Evolutionary conservation across 1,140 invertebrate species (phyloP).

Genomic region (Copidosoma floridanum): DNA sequence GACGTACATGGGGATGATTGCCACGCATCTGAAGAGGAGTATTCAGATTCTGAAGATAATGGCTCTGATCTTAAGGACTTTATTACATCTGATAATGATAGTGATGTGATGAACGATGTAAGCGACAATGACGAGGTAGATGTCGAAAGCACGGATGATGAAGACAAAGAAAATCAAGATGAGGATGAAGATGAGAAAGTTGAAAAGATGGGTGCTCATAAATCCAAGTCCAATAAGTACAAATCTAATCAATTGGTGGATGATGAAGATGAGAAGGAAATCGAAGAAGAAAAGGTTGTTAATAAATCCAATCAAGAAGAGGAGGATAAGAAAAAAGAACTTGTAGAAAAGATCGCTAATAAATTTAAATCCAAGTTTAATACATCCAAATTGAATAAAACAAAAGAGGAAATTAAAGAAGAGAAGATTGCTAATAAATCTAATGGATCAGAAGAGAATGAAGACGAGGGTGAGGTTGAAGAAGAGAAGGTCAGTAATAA

Average conservation of each 20-base stretch:
- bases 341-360: too few relatives aligned
- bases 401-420: conserved; percentile 3
- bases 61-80: conserved; percentile 42
- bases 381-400: neutral
- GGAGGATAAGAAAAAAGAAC: too few relatives aligned
- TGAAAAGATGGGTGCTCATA: neutral
- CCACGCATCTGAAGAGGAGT: conserved; percentile 41
- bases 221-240: neutral
- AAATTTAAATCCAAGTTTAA: too few relatives aligned
- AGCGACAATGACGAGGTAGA: neutral
- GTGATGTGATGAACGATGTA: conserved; percentile 15
- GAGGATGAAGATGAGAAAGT: conserved; percentile 22
- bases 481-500: too few relatives aligned
- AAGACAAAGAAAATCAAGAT: conserved; percentile 14
- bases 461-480: too few relatives aligned
- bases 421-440: neutral
- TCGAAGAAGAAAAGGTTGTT: conserved; percentile 2
- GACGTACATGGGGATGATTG: conserved; percentile 42
- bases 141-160: neutral
- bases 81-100: conserved; percentile 36
- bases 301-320: too few relatives aligned
- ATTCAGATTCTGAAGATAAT: conserved; percentile 38
- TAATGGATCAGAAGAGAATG: neutral
- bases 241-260: conserved; percentile 10
- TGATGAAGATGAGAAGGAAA: conserved; percentile 9